These are phyloP conservation scores for Cheirogaleus medius DNA, from an alignment of 2,113 vertebrate species.

Conservation along the genomic window DNA sequence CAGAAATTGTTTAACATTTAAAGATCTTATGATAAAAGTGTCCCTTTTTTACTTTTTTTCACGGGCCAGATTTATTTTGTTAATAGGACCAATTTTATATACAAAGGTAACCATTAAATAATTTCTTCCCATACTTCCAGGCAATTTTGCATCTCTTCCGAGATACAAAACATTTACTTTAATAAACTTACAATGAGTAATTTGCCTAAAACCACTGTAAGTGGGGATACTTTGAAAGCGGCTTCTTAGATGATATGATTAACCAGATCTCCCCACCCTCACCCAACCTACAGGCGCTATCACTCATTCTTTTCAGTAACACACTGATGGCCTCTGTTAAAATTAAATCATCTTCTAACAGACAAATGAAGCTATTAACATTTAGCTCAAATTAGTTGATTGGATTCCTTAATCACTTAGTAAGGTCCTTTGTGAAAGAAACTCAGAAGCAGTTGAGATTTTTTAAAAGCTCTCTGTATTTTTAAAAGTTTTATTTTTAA, in stretches of 20 bases:
- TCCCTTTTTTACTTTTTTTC: background rate
- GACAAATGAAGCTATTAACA: conserved; percentile 68
- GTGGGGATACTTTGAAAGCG: conserved; percentile 58
- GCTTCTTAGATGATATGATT: conserved; percentile 62
- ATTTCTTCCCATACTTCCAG: conserved; percentile 52
- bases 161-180: conserved; percentile 71
- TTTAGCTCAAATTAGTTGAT: conserved; percentile 57
- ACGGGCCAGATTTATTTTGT: conserved; percentile 45
- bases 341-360: conserved; percentile 71
- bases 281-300: conserved; percentile 42
- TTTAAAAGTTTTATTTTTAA: background rate
- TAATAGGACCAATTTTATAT: conserved; percentile 68
- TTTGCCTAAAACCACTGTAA: conserved; percentile 68
- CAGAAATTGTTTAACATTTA: background rate
- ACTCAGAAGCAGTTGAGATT: background rate
- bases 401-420: conserved; percentile 61
- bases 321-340: conserved; percentile 56
- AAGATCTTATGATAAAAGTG: background rate
- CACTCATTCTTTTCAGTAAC: conserved; percentile 71
- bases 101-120: conserved; percentile 68
- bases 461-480: background rate
- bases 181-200: conserved; percentile 56
- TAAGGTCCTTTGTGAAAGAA: conserved; percentile 53
- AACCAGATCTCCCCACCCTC: conserved; percentile 43
- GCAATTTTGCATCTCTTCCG: conserved; percentile 46